phyloP scores from a whole-genome alignment of 1,140 invertebrate species.

The Teleopsis dalmanni region DNA sequence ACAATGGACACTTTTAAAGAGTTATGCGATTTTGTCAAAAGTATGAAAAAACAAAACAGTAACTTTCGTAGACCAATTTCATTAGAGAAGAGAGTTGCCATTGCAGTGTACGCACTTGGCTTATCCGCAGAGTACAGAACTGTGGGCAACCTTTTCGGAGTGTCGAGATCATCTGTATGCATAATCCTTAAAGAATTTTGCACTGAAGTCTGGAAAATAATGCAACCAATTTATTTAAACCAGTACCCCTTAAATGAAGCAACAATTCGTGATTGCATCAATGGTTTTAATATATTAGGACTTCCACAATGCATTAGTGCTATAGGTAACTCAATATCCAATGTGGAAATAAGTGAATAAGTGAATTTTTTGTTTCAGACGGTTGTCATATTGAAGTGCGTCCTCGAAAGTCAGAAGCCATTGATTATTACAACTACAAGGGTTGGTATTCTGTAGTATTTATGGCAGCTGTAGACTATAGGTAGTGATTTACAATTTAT shows the following conservation, averaged over 20 bases:
- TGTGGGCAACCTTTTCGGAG: conserved; percentile 4
- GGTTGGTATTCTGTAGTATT: conserved; percentile 10
- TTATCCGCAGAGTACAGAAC: conserved; percentile 2
- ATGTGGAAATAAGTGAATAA: too few relatives aligned
- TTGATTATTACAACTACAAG: conserved; percentile 9
- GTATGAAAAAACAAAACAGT: conserved; percentile 3
- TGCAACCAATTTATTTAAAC: not conserved
- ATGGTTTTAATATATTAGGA: conserved; percentile 6
- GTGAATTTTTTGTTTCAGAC: conserved; percentile 4
- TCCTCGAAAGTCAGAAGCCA: not conserved
- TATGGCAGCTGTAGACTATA: conserved; percentile 7
- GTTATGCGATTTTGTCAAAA: not conserved
- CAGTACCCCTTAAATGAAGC: not conserved
- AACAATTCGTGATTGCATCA: conserved; percentile 4
- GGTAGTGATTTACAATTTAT: too few relatives aligned
- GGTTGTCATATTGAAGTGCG: conserved; percentile 11
- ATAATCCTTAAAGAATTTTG: conserved; percentile 3
- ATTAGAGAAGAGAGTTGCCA: conserved; percentile 6
- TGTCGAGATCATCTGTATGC: conserved; percentile 5
- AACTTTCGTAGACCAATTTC: conserved; percentile 1
- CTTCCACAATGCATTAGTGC: conserved; percentile 13
- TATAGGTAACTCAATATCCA: too few relatives aligned
- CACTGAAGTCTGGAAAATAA: not conserved
- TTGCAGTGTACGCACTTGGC: conserved; percentile 3
- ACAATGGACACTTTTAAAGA: not conserved